Percentiles rank a stretch among this genome's conserved stretches.
Conservation (phyloP, 37 sponge, comb jelly and placozoan species). For the Aplysina aerophoba region DNA sequence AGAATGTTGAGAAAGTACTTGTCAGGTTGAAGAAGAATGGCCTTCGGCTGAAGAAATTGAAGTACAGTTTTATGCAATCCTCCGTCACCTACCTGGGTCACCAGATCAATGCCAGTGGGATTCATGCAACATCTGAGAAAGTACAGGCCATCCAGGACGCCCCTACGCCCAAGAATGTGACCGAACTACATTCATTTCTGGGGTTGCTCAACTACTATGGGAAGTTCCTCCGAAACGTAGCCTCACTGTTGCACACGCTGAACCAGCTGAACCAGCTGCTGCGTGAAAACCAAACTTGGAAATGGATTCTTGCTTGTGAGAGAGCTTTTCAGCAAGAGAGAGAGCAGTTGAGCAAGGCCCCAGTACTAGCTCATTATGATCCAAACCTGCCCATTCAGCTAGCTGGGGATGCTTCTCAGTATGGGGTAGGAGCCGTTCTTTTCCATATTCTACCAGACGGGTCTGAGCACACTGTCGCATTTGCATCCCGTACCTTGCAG, state of each 20-base stretch:
- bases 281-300: neutral
- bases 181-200: conserved; percentile 21
- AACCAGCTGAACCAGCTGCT: too few species aligned
- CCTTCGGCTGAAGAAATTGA: neutral
- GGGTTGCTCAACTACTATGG: conserved; percentile 23
- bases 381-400: conserved; percentile 21
- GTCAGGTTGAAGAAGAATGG: neutral
- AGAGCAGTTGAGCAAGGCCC: neutral
- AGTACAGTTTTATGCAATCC: neutral
- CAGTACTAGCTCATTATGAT: conserved; percentile 7
- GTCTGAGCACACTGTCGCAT: conserved; percentile 29
- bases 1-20: neutral
- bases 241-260: neutral
- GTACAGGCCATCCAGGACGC: neutral
- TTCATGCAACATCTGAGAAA: conserved; percentile 7
- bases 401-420: conserved; percentile 33
- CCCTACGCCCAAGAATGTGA: neutral
- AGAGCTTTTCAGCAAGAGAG: neutral
- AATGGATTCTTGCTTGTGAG: neutral
- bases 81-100: neutral
- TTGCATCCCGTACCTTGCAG: conserved; percentile 36
- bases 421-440: conserved; percentile 46
- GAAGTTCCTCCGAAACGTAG: neutral
- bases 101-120: neutral
- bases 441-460: conserved; percentile 36